These are phyloP conservation scores for Spialia ferax DNA, from an alignment of 2,888 invertebrate genomes.

Conservation along the genomic window DNA sequence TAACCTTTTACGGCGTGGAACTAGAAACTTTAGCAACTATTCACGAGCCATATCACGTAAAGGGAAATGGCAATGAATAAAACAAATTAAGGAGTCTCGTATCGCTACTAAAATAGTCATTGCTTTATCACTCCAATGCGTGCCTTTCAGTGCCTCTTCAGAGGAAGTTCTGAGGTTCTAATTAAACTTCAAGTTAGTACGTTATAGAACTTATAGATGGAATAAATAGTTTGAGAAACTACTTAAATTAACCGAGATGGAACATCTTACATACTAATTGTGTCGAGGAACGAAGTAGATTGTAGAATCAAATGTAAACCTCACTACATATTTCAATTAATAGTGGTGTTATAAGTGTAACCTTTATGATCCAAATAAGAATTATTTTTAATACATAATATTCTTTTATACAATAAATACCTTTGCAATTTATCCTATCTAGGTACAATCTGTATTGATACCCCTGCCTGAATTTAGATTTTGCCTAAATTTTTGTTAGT, in stretches of 20 bases:
- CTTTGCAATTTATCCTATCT: no score
- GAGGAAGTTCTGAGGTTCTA: background rate
- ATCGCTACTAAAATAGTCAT: constrained; percentile 26
- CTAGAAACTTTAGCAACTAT: constrained; percentile 5
- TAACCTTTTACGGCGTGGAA: background rate
- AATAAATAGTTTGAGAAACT: background rate
- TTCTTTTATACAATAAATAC: no score
- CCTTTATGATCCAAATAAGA: no score
- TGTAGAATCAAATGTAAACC: no score
- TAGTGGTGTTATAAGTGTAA: no score
- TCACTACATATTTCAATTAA: no score
- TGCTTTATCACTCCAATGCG: constrained; percentile 12
- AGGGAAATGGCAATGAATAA: constrained; percentile 41
- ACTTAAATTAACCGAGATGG: background rate
- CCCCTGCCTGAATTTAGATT: no score
- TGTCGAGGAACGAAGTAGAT: no score
- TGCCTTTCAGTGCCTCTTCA: background rate
- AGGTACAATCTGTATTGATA: no score
- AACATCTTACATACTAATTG: no score
- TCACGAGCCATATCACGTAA: constrained; percentile 28
- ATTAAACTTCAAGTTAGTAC: background rate
- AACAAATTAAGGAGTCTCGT: constrained; percentile 43
- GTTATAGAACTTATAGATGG: background rate
- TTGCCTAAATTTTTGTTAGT: no score
- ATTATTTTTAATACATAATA: no score